Base-by-base conservation (phyloP, 2,113 vertebrate species). In the Lasiurus borealis region DNA sequence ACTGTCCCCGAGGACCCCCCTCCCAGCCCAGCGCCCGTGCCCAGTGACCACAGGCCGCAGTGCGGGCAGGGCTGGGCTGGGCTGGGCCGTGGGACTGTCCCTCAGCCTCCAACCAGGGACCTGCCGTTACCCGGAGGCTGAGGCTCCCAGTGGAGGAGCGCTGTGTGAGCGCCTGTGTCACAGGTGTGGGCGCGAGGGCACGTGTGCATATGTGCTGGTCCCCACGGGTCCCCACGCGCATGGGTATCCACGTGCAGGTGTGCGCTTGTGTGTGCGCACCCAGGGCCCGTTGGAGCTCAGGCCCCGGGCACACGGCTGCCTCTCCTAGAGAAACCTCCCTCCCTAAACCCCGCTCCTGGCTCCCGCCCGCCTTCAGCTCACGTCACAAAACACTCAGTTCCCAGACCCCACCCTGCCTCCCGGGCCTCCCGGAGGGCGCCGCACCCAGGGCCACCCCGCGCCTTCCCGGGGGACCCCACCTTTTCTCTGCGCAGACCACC, bases 121-220 rank as follows among this genome's bases (percentile, higher is more conserved):
- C 3, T 40, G 50, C n/a, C n/a, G n/a, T n/a, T n/a, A n/a, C n/a
- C n/a, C 1, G 34, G 34, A 9, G 2, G 1, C 40, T 0, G 11
- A 29, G 2, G 62, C 73, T 69, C 83, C 9, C 40, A 29, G 31
- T 3, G 15, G 0, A 1, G 8, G 31, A 36, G 68, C 68, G 19
- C 71, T 5, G 34, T 0, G 29, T 11, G 69, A 9, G 68, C 34
- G 69, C 11, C 11, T 44, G 71, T 44, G 69, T 25, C 40, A 40
- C 40, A 40, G 40, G 40, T 40, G 40, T 40, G 40, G 40, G 40
- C 40, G 40, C 40, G 40, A 40, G 40, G 40, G 71, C 6, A 64
- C 25, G 9, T 62, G 59, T 62, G 50, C 50, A 4, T 5, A 15
- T 3, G 50, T 50, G 25, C 8, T 9, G 23, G 40, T 40, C 10